Percentiles rank a stretch among this genome's conserved stretches.
Evolutionary conservation across 1,140 invertebrate genomes (phyloP).

Genomic region (Riptortus pedestris): DNA sequence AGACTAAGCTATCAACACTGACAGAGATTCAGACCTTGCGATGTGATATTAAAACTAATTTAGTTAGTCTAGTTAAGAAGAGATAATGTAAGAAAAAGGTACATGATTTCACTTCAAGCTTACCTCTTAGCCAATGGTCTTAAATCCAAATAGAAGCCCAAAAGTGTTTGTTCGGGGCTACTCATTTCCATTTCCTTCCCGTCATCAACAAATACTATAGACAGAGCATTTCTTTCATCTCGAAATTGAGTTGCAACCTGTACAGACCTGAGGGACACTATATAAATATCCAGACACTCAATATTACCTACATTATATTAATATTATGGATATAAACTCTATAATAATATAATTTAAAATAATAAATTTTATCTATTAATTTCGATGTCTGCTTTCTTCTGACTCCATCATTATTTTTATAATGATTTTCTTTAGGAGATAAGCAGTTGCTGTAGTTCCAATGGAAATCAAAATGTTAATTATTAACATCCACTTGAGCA

Average conservation of each 20-base stretch:
- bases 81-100: not conserved
- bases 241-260: constrained; percentile 39
- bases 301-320: too few relatives aligned
- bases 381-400: too few relatives aligned
- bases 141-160: constrained; percentile 59
- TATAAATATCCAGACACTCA: constrained; percentile 5
- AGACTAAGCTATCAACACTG: too few relatives aligned
- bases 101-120: too few relatives aligned
- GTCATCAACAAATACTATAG: constrained; percentile 70
- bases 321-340: too few relatives aligned
- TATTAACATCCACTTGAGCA: too few relatives aligned
- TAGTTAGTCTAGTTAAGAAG: not conserved
- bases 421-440: too few relatives aligned
- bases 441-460: too few relatives aligned
- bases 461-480: too few relatives aligned
- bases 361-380: not conserved
- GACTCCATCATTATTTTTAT: too few relatives aligned
- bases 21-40: too few relatives aligned
- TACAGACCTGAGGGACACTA: constrained; percentile 24
- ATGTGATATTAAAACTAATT: too few relatives aligned
- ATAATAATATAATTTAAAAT: not conserved
- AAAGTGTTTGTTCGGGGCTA: constrained; percentile 49
- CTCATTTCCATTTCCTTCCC: constrained; percentile 68
- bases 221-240: constrained; percentile 37
- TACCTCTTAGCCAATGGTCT: constrained; percentile 37